Conservation (phyloP, 1,140 invertebrate species). For the Archivesica marissinica region DNA sequence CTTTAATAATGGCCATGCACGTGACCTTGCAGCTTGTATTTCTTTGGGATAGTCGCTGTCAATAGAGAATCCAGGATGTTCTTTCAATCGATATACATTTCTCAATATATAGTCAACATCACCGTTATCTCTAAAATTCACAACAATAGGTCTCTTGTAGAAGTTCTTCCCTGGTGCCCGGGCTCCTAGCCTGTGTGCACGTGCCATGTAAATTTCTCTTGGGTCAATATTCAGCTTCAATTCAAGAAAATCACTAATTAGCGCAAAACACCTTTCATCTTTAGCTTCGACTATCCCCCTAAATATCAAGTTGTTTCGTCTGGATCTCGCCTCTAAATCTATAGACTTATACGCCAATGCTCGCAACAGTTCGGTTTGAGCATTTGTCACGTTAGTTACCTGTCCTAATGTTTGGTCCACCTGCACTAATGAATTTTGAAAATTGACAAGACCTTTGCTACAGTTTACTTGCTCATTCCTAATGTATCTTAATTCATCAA, state of each 20-base stretch:
- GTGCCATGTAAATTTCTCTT: constrained; percentile 8
- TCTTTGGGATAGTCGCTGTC: constrained; percentile 15
- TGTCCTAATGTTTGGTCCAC: neutral
- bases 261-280: neutral
- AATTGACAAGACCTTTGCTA: neutral
- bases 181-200: constrained; percentile 7
- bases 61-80: too few species aligned
- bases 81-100: neutral
- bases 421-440: neutral
- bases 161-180: neutral
- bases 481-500: neutral
- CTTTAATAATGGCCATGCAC: constrained; percentile 6
- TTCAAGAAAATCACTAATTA: neutral
- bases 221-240: neutral
- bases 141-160: constrained; percentile 12
- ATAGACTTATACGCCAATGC: constrained; percentile 9
- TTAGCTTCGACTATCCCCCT: neutral
- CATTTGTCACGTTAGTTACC: neutral
- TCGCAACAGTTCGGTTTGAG: neutral
- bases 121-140: constrained; percentile 10
- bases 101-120: constrained; percentile 1
- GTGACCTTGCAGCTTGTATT: constrained; percentile 9
- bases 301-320: constrained; percentile 29
- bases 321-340: neutral
- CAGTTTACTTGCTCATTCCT: neutral